phyloP scores from a whole-genome alignment of 2,797 vertebrate species.

The Eurystomus glaucurus region DNA sequence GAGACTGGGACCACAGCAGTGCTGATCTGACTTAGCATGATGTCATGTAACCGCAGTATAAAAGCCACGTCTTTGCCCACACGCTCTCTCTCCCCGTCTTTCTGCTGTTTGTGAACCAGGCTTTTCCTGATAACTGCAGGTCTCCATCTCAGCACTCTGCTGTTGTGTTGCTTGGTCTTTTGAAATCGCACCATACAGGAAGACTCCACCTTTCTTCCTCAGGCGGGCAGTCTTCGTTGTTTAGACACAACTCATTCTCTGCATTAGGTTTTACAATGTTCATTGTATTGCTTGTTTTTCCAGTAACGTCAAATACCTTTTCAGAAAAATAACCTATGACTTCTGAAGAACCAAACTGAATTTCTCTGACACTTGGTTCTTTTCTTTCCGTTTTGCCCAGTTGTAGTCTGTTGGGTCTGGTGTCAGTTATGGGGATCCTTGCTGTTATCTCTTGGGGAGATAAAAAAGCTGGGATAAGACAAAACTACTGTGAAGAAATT shows the following conservation, averaged over 20 bases:
- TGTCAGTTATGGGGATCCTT: not conserved
- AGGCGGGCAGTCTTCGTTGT: not conserved
- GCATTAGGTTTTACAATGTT: not conserved
- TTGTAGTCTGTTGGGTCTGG: not conserved
- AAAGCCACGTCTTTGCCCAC: accelerated
- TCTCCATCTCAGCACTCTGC: accelerated
- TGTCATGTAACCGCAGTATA: not conserved
- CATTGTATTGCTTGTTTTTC: not conserved
- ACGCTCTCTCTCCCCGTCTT: too few relatives aligned
- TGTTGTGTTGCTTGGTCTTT: not conserved
- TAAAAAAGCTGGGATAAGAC: not conserved
- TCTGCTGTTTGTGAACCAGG: not conserved
- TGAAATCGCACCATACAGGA: not conserved
- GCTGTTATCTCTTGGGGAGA: not conserved
- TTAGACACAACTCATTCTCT: not conserved
- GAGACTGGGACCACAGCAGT: not conserved
- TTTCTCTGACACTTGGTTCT: not conserved
- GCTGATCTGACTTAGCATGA: not conserved
- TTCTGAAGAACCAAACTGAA: not conserved
- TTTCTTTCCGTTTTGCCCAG: not conserved
- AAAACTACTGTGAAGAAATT: not conserved
- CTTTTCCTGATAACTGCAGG: not conserved
- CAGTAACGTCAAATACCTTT: not conserved
- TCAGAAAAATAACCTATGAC: not conserved
- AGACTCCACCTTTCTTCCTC: not conserved